Percentiles rank a stretch among this genome's conserved stretches.
Evolutionary conservation across 2,113 vertebrate genomes (phyloP).

Genomic region (Tenrec ecaudatus): DNA sequence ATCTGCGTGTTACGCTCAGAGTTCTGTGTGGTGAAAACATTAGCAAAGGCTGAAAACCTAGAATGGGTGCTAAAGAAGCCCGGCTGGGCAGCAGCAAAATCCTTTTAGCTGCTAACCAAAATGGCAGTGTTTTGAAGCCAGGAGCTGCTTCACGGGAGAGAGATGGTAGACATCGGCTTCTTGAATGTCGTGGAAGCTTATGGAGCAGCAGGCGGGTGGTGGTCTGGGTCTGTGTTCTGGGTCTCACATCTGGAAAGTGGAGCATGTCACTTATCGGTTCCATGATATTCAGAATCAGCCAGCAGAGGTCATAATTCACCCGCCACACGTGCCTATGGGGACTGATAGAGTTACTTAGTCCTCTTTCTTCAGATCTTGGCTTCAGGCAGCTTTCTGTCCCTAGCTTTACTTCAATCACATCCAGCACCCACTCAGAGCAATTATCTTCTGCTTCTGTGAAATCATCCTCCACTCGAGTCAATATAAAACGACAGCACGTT

Average conservation of each 20-base stretch:
- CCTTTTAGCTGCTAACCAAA: neutral
- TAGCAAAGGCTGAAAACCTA: neutral
- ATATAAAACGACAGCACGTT: slow-evolving; percentile 63
- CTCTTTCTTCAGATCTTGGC: neutral
- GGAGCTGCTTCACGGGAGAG: neutral
- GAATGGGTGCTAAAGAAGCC: neutral
- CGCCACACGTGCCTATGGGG: neutral
- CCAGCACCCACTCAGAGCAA: slow-evolving; percentile 40
- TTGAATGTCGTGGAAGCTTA: neutral
- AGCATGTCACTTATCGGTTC: neutral
- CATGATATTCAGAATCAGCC: neutral
- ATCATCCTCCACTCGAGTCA: slow-evolving; percentile 2
- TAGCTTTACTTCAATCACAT: slow-evolving; percentile 50
- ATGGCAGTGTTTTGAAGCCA: neutral
- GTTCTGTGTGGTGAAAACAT: neutral
- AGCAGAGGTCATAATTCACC: neutral
- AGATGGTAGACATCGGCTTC: too few relatives aligned
- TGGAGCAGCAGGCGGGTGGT: neutral
- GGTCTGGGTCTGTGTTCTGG: too few relatives aligned
- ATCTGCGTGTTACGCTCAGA: neutral
- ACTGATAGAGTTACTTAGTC: neutral
- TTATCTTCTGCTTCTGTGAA: slow-evolving; percentile 57
- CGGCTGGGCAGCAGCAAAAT: neutral
- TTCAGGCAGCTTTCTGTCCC: neutral
- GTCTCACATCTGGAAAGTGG: neutral